Evolutionary conservation across 2,113 vertebrate genomes (phyloP), one percentile per base, ranked within the genome.

Genomic region (Madoqua kirkii): DNA sequence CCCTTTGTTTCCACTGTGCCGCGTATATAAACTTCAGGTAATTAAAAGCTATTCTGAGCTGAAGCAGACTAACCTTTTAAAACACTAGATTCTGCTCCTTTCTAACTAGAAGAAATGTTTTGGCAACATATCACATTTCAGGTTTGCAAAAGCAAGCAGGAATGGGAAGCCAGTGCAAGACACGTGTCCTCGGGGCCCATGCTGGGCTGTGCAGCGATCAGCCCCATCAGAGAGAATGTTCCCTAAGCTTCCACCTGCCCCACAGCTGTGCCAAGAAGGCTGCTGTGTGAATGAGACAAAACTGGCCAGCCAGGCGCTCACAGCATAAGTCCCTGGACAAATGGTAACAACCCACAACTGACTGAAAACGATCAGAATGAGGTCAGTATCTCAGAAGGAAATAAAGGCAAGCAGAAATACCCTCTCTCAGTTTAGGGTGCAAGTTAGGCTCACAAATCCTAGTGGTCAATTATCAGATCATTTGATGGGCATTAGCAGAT

Each of bases 11-110:
- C n/a, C 1, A 1, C 71, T 71, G 62, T 76, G 97, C 59, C 0
- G 10, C 4, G 0, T 88, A 93, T 87, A 54, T 92, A 96, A 97
- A 91, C 79, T 85, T 94, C 43, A 0, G 3, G 33, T 95, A 98
- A 97, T 86, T 96, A 97, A 97, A 90, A 97, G 81, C 90, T 94
- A 92, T 96, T 94, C 52, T 84, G 92, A 97, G 97, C 50, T 84
- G 86, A 78, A 71, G 16, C 79, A 93, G 79, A 79, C 40, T 67
- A 97, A 87, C 82, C 76, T 97, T 79, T 95, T 95, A 97, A 98
- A 96, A 74, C 97, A 74, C 79, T 43, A 19, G 43, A 3, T 48
- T 57, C 15, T 10, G 11, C 45, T 95, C 96, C 93, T 95, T 97
- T 97, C 17, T 79, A 92, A 93, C 81, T 92, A 88, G 94, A 91